Conservation (phyloP, 1,140 invertebrate genomes). For the Drosophila repleta region DNA sequence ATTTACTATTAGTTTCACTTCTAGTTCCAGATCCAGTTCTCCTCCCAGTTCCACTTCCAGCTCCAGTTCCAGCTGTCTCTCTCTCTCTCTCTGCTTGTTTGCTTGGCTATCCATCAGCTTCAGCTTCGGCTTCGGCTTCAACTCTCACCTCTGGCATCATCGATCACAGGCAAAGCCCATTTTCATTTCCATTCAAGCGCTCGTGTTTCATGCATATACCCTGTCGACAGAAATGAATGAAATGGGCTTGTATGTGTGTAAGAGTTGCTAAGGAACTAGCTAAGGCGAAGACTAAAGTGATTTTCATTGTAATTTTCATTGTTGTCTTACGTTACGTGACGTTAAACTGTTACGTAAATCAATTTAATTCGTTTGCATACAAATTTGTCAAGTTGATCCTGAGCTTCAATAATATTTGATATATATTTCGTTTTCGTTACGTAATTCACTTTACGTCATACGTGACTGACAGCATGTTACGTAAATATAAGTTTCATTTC, state of each 20-base stretch:
- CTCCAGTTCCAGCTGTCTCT: not conserved
- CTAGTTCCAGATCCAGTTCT: not conserved
- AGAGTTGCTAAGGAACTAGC: too few species aligned
- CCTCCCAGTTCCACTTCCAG: conserved; percentile 4
- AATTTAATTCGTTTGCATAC: too few species aligned
- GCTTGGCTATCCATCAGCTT: not conserved
- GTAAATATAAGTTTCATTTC: too few species aligned
- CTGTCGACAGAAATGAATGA: not conserved
- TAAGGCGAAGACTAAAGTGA: too few species aligned
- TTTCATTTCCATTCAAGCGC: conserved; percentile 46
- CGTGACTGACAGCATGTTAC: too few species aligned
- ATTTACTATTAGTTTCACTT: not conserved
- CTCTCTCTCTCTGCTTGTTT: not conserved
- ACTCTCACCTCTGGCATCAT: conserved; percentile 61
- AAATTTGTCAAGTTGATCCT: too few species aligned
- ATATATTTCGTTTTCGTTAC: too few species aligned
- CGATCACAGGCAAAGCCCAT: conserved; percentile 61
- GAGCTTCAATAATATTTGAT: too few species aligned
- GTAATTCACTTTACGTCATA: too few species aligned
- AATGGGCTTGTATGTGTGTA: conserved; percentile 1
- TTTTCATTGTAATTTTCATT: too few species aligned
- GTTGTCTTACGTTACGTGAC: too few species aligned
- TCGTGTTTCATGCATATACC: conserved; percentile 49
- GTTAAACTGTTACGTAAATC: too few species aligned
- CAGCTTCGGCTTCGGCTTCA: conserved; percentile 15